A percentile compares a stretch with the other conserved stretches of the same genome.
Conservation (phyloP, 2,888 invertebrate species). For the Chaitophorus viminalis region DNA sequence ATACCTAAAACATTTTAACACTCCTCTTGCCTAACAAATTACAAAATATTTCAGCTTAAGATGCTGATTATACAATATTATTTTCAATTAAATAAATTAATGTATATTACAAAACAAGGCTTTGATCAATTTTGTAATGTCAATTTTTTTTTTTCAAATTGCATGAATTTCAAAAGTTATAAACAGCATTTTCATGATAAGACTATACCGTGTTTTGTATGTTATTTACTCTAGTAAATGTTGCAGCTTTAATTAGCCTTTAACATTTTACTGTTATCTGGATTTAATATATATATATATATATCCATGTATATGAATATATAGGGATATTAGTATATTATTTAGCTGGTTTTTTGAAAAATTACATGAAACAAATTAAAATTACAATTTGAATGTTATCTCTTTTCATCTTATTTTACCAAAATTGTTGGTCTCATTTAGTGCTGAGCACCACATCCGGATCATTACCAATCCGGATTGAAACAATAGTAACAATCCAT, state of each 20-base stretch:
- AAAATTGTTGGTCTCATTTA: too few species aligned
- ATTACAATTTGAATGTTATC: background rate
- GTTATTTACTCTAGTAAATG: background rate
- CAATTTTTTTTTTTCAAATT: background rate
- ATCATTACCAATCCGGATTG: too few species aligned
- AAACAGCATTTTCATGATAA: slow-evolving; percentile 14
- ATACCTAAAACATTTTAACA: background rate
- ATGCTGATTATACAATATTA: background rate
- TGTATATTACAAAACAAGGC: too few species aligned
- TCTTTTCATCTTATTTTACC: background rate
- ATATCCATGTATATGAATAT: too few species aligned
- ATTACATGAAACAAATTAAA: background rate
- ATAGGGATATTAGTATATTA: too few species aligned
- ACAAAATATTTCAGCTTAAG: background rate
- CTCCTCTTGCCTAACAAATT: slow-evolving; percentile 5
- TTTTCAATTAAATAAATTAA: background rate
- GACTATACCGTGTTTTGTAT: background rate
- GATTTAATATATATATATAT: background rate
- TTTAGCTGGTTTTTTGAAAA: too few species aligned
- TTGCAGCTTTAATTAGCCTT: background rate
- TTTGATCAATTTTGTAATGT: too few species aligned
- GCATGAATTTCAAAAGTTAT: background rate
- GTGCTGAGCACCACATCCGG: too few species aligned
- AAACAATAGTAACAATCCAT: too few species aligned
- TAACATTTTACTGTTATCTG: background rate